phyloP scores from a whole-genome alignment of 30 jellyfish, hydroid and myxozoan species.

The Hydra vulgaris region DNA sequence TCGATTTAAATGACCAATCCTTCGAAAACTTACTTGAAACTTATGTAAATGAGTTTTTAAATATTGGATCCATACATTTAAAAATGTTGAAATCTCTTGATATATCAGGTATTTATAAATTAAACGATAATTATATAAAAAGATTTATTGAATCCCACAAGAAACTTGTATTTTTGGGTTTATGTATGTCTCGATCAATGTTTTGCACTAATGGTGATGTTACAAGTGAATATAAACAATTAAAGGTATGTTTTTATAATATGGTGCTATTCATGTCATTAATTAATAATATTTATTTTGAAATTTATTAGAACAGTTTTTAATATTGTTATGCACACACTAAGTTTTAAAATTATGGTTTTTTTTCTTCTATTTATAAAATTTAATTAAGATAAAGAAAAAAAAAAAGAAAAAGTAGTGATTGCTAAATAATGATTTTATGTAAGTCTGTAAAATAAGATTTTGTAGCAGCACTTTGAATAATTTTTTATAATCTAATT shows the following conservation, averaged over 20 bases:
- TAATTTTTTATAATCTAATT: no score
- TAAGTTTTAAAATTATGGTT: not conserved
- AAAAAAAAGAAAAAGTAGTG: no score
- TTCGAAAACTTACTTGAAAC: not conserved
- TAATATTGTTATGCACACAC: not conserved
- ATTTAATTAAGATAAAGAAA: no score
- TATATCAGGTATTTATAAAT: constrained; percentile 52
- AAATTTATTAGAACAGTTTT: not conserved
- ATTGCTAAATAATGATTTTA: no score
- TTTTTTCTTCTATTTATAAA: no score
- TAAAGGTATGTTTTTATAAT: constrained; percentile 23
- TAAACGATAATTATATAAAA: constrained; percentile 31
- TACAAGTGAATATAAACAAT: constrained; percentile 20
- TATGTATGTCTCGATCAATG: constrained; percentile 49
- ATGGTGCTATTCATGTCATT: not conserved
- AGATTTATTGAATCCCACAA: constrained; percentile 41
- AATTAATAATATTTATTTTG: no score
- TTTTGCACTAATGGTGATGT: constrained; percentile 33
- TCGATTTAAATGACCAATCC: not conserved
- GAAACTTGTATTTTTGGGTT: constrained; percentile 47
- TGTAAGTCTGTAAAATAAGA: no score
- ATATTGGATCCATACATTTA: constrained; percentile 12
- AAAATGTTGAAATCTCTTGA: constrained; percentile 52
- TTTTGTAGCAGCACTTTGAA: no score
- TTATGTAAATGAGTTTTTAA: constrained; percentile 8